Base-by-base conservation (phyloP, 2,113 vertebrate genomes). In the Lynx canadensis region DNA sequence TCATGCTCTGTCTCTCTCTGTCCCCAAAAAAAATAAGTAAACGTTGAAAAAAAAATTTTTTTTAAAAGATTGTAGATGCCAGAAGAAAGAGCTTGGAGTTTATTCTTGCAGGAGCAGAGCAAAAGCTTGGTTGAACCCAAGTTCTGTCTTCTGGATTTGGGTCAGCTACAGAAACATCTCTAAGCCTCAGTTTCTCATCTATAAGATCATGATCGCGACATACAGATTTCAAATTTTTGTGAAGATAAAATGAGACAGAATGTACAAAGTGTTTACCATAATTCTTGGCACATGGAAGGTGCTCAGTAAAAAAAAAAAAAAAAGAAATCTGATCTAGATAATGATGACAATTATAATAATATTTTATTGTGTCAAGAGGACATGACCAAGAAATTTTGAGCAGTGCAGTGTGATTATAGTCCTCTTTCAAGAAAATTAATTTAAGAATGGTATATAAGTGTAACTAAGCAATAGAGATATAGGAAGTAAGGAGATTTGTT, bases 361-460 rank as follows among this genome's bases (percentile, higher is more conserved):
- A 73, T 74, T 92, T 97, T 90, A 84, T 87, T 25, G 7, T 69
- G 9, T 41, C 6, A 82, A 15, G 27, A 69, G n/a, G 16, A 90
- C 45, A 36, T 7, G 10, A 78, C 78, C 29, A 95, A 74, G 27
- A 66, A 79, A 73, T 90, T 74, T 55, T 76, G 68, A 92, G 41
- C 18, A 65, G 7, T 45, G 6, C 7, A 48, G 0, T 80, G 4
- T 87, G 36, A 55, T 63, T 74, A 68, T 48, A 80, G 16, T 3
- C 29, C 48, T 89, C 31, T 93, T 95, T 94, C 29, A 74, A 84
- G 60, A 84, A 83, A 50, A 88, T 73, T 48, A 94, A 74, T 27
- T 7, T 31, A 96, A 23, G 18, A 86, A 82, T 76, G 69, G 21
- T 21, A 16, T 69, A 15, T 45, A 89, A 57, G 52, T 89, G 3